A percentile compares a stretch with the other conserved stretches of the same genome.
Evolutionary conservation across 2,113 vertebrate genomes (phyloP).

Genomic region (Psilopsiagon aymara): DNA sequence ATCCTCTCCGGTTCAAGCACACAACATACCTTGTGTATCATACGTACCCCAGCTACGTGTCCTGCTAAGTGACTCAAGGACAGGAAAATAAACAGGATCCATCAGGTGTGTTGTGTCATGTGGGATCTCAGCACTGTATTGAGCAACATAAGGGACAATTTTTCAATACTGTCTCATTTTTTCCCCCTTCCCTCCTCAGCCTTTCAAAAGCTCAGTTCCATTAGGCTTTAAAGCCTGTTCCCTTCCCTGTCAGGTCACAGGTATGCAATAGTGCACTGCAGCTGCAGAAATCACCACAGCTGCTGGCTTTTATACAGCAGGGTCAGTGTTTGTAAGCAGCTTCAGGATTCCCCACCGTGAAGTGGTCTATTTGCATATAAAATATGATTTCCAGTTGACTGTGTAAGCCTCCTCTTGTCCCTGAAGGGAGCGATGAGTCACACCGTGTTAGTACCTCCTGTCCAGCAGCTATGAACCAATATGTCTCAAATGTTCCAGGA

Average conservation of each 20-base stretch:
- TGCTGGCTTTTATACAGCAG: neutral
- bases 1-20: neutral
- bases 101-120: no score
- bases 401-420: neutral
- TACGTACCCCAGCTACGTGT: neutral
- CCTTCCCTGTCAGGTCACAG: neutral
- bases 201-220: neutral
- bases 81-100: neutral
- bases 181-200: neutral
- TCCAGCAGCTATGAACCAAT: neutral
- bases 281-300: neutral
- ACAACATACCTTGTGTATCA: rapidly evolving
- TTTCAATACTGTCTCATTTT: neutral
- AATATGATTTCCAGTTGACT: neutral
- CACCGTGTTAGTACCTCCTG: neutral
- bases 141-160: neutral
- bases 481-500: neutral
- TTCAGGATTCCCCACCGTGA: neutral
- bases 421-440: neutral
- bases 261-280: neutral
- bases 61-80: neutral
- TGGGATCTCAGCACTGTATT: neutral
- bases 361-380: neutral
- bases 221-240: neutral
- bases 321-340: neutral